A percentile compares a stretch with the other conserved stretches of the same genome.
phyloP scores from a whole-genome alignment of 2,888 invertebrate species.

The Thysanoteuthis rhombus region DNA sequence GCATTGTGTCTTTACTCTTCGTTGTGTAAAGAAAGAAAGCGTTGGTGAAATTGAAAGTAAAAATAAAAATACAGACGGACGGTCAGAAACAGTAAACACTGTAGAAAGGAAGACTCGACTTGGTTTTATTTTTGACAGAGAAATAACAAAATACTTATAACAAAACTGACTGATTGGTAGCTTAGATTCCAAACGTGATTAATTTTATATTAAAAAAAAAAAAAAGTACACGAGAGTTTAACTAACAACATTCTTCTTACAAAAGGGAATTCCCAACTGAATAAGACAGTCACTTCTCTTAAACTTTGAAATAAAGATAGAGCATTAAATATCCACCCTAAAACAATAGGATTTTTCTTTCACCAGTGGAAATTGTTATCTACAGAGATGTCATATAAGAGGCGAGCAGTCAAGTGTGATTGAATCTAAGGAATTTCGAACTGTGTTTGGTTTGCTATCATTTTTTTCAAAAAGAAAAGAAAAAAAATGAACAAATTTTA shows the following conservation, averaged over 20 bases:
- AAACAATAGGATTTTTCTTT: too few species aligned
- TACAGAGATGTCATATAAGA: too few species aligned
- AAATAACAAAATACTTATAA: background rate
- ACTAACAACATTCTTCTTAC: background rate
- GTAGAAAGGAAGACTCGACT: background rate
- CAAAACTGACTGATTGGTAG: background rate
- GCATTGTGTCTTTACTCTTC: background rate
- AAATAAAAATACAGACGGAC: background rate
- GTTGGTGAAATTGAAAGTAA: constrained; percentile 12
- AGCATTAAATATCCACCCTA: too few species aligned
- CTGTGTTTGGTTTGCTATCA: too few species aligned
- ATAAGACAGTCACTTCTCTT: too few species aligned
- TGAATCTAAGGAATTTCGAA: too few species aligned
- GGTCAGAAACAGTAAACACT: background rate
- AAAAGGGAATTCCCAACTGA: background rate
- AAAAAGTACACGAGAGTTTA: background rate
- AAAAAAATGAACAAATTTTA: too few species aligned
- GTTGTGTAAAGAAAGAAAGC: background rate
- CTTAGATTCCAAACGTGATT: background rate
- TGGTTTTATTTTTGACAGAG: background rate
- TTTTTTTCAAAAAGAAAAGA: too few species aligned
- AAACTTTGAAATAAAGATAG: too few species aligned
- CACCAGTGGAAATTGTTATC: too few species aligned
- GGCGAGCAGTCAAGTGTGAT: too few species aligned
- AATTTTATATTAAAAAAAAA: background rate